A percentile compares a stretch with the other conserved stretches of the same genome.
phyloP scores from a whole-genome alignment of 2,113 vertebrate genomes.

The Myotis yumanensis region DNA sequence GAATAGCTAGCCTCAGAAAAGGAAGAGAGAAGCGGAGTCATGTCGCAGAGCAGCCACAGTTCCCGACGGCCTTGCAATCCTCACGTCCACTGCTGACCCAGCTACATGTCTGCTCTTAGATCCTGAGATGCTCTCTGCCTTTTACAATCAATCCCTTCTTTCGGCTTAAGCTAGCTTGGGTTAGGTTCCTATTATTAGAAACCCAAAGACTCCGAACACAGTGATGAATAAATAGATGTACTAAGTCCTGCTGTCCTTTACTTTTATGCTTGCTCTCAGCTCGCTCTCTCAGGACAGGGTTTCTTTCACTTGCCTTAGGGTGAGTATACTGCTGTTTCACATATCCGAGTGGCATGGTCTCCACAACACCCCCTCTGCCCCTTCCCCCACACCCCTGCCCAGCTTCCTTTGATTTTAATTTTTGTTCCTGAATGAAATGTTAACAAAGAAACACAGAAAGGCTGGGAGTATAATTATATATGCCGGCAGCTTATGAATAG shows the following conservation, averaged over 20 bases:
- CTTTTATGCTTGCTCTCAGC: neutral
- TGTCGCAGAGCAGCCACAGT: neutral
- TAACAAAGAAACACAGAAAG: slow-evolving; percentile 38
- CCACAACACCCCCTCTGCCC: neutral
- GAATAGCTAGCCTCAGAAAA: neutral
- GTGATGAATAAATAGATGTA: neutral
- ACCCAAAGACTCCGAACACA: neutral
- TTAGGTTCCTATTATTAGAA: slow-evolving; percentile 21
- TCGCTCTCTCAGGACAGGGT: neutral
- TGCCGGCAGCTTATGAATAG: slow-evolving; percentile 49
- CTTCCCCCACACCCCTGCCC: neutral
- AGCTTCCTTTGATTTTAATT: slow-evolving; percentile 35
- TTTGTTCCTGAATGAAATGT: slow-evolving; percentile 41
- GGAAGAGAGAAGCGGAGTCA: neutral
- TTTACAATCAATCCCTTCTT: slow-evolving; percentile 31
- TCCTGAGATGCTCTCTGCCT: neutral
- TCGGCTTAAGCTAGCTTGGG: neutral
- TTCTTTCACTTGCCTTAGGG: neutral
- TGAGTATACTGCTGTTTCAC: neutral
- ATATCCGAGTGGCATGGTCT: neutral
- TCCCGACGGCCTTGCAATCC: neutral
- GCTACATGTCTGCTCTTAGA: neutral
- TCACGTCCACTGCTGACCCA: neutral
- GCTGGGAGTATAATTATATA: neutral
- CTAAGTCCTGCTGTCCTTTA: neutral